Percentiles rank a stretch among this genome's conserved stretches.
Conservation (phyloP, 2,113 vertebrate genomes). For the Hippocampus mohnikei region DNA sequence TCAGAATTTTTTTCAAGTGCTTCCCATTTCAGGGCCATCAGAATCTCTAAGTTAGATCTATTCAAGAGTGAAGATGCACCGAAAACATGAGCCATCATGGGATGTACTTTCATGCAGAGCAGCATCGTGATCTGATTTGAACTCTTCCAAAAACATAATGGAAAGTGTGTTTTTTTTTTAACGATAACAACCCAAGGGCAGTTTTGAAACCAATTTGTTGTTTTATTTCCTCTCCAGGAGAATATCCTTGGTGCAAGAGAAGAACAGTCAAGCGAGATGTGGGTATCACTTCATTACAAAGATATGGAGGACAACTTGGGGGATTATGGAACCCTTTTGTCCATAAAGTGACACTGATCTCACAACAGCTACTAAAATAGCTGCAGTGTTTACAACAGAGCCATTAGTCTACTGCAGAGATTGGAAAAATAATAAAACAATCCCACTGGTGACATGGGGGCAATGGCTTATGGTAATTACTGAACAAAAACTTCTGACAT, state of each 20-base stretch:
- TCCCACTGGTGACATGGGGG: constrained; percentile 10
- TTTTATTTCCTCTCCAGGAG: constrained; percentile 17
- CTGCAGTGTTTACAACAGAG: constrained; percentile 19
- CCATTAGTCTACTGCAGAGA: neutral
- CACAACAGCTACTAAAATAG: constrained; percentile 41
- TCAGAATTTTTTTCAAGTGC: too few species aligned
- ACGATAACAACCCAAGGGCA: constrained; percentile 57
- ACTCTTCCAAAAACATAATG: constrained; percentile 52
- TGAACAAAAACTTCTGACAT: constrained; percentile 2
- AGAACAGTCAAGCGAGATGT: constrained; percentile 28
- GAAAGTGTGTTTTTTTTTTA: constrained; percentile 13
- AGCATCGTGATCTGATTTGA: constrained; percentile 53
- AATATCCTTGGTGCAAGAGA: constrained; percentile 30
- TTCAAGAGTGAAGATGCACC: neutral
- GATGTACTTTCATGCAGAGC: constrained; percentile 14
- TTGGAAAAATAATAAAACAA: constrained; percentile 1
- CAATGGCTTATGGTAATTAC: neutral
- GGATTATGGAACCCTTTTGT: constrained; percentile 31
- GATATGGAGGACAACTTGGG: constrained; percentile 34
- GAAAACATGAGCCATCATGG: neutral
- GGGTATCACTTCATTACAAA: constrained; percentile 39
- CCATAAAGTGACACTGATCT: constrained; percentile 35
- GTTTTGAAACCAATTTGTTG: constrained; percentile 54
- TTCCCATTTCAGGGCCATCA: too few species aligned
- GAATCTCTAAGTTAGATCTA: too few species aligned